Conservation (phyloP, 1,140 invertebrate species). For the Drosophila auraria region DNA sequence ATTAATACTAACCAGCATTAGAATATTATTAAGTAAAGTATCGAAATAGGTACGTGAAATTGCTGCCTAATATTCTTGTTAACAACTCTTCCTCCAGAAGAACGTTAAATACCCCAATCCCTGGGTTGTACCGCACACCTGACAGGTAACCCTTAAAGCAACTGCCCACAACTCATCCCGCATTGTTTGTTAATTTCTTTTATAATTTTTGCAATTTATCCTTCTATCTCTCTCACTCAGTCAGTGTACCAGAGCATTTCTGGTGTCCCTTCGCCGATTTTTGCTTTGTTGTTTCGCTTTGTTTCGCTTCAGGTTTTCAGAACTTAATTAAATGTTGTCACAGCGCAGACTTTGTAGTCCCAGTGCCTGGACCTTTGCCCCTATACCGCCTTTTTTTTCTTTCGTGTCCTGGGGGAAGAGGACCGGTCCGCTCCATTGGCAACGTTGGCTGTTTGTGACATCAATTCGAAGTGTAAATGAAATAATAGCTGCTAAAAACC, state of each 20-base stretch:
- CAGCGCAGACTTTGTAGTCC: slow-evolving; percentile 72
- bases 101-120: neutral
- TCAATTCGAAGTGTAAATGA: slow-evolving; percentile 77
- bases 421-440: slow-evolving; percentile 9
- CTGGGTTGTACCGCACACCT: slow-evolving; percentile 16
- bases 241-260: slow-evolving; percentile 41
- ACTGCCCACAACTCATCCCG: slow-evolving; percentile 36
- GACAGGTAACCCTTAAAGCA: slow-evolving; percentile 25
- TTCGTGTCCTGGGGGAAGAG: neutral
- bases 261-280: slow-evolving; percentile 28
- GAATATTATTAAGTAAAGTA: no score
- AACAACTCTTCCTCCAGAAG: neutral
- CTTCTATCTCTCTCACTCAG: slow-evolving; percentile 10
- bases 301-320: slow-evolving; percentile 60
- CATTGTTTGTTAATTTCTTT: slow-evolving; percentile 65
- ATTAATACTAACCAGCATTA: no score
- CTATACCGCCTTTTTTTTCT: neutral
- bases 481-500: slow-evolving; percentile 80
- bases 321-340: slow-evolving; percentile 82
- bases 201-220: slow-evolving; percentile 72
- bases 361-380: slow-evolving; percentile 16
- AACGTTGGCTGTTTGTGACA: slow-evolving; percentile 59
- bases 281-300: slow-evolving; percentile 61
- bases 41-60: no score
- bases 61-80: neutral